These are phyloP conservation scores for Hassar affinis DNA, from an alignment of 2,113 vertebrate genomes.

Conservation along the genomic window DNA sequence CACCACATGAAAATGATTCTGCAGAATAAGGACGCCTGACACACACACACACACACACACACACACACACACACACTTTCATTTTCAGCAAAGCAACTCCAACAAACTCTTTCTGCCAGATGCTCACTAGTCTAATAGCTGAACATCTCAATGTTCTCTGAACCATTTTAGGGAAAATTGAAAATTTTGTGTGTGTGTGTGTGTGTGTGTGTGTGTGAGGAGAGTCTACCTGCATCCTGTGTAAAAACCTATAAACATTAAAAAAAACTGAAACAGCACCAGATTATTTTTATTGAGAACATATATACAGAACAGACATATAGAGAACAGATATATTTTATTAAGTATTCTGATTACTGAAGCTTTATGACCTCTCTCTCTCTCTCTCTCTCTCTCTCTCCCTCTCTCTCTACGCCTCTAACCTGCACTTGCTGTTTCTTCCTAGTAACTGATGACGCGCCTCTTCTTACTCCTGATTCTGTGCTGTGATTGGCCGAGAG, in stretches of 20 bases:
- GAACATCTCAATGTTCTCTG: not conserved
- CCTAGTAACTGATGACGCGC: not conserved
- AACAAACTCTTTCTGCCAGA: not conserved
- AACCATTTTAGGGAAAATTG: not conserved
- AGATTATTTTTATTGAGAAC: not conserved
- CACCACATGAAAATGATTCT: no score
- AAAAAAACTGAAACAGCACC: not conserved
- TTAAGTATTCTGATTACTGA: not conserved
- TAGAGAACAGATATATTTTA: no score
- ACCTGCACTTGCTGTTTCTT: not conserved
- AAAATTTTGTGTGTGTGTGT: not conserved
- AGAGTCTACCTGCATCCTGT: no score
- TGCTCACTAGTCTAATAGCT: not conserved
- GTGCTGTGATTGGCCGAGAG: not conserved
- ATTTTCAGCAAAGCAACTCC: not conserved
- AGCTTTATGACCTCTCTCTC: not conserved
- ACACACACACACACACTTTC: not conserved
- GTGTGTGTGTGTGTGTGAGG: not conserved
- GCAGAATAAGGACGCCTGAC: no score
- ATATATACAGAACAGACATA: no score
- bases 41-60: not conserved
- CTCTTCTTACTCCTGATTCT: not conserved
- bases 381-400: not conserved
- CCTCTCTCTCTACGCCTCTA: not conserved
- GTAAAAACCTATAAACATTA: not conserved